A percentile compares a stretch with the other conserved stretches of the same genome.
These are phyloP conservation scores for Epistrophe grossulariae DNA, from an alignment of 2,888 invertebrate genomes.

Conservation along the genomic window DNA sequence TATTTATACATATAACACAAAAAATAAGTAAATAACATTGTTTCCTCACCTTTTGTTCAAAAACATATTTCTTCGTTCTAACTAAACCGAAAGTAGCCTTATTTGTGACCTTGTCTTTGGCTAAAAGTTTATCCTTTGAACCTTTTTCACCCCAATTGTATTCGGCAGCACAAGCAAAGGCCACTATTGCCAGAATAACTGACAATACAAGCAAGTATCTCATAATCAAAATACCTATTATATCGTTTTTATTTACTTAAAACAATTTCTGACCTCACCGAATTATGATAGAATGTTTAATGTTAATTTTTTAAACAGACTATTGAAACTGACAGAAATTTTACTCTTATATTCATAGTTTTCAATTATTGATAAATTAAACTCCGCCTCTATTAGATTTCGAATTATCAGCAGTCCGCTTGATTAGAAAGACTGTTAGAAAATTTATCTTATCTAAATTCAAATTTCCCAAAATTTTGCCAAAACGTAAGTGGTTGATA, in stretches of 20 bases:
- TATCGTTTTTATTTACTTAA: too few relatives aligned
- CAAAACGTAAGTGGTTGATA: background rate
- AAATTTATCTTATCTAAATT: background rate
- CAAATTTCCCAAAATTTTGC: background rate
- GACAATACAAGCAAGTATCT: background rate
- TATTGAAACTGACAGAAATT: background rate
- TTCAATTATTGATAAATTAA: background rate
- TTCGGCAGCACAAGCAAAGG: background rate
- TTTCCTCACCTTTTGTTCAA: conserved; percentile 4
- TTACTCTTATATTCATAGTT: background rate
- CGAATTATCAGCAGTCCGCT: background rate
- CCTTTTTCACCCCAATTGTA: background rate
- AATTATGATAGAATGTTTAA: background rate
- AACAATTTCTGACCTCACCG: too few relatives aligned
- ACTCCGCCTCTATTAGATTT: background rate
- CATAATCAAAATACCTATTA: background rate
- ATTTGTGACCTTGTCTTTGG: background rate
- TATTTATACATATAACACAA: background rate
- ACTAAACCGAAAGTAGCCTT: background rate
- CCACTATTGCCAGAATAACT: background rate
- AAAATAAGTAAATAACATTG: background rate
- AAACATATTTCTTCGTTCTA: conserved; percentile 3
- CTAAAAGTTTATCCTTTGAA: background rate
- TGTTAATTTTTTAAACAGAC: background rate
- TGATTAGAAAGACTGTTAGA: background rate